phyloP scores from a whole-genome alignment of 2,797 vertebrate genomes.

The Sebastes steindachneri region DNA sequence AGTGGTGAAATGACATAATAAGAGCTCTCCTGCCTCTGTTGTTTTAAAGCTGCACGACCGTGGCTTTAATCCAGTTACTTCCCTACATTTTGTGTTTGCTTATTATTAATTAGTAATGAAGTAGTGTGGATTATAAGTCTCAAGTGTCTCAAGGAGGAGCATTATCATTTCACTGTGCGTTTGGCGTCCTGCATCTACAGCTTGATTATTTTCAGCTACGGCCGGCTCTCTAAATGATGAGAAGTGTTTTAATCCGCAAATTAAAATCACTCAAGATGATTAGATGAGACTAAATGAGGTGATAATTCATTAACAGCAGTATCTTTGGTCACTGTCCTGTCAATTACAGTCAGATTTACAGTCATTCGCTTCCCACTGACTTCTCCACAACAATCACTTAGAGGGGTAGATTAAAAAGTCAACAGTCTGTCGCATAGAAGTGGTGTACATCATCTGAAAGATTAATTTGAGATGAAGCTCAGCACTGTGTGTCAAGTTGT shows the following conservation, averaged over 20 bases:
- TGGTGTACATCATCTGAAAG: too few species aligned
- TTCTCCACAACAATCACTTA: background rate
- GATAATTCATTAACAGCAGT: background rate
- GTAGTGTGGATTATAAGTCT: background rate
- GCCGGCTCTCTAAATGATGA: background rate
- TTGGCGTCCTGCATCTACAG: background rate
- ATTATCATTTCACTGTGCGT: background rate
- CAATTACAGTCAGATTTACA: background rate
- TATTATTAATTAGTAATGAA: background rate
- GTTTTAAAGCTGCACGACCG: background rate
- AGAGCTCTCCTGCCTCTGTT: background rate
- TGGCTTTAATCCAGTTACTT: background rate
- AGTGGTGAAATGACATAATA: constrained; percentile 15
- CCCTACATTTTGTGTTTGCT: background rate
- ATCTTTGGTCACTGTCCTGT: background rate
- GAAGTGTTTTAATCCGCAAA: background rate
- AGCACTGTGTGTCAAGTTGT: too few species aligned
- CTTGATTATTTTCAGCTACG: background rate
- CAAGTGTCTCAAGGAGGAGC: background rate
- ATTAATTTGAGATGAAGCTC: too few species aligned
- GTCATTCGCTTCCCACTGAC: background rate
- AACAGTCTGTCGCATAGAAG: too few species aligned
- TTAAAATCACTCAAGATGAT: constrained; percentile 22
- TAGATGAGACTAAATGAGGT: background rate
- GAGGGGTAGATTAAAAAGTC: too few species aligned